Base-by-base conservation (phyloP, 2,797 vertebrate species). In the Benthosema pterotum region DNA sequence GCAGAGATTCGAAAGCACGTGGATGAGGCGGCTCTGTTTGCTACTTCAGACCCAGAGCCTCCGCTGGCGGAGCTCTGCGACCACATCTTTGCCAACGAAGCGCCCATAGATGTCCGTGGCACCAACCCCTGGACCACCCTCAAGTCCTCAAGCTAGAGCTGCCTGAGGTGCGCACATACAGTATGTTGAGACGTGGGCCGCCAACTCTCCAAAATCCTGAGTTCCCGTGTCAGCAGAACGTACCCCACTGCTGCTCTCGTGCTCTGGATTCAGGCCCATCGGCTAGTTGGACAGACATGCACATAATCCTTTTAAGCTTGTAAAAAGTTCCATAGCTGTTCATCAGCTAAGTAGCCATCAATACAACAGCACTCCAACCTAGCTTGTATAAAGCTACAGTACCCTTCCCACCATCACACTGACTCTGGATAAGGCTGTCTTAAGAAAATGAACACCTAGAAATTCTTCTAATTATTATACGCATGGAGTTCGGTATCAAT, bases 11-110 rank as follows among this genome's bases (percentile, higher is more conserved):
- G 88, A 11, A 94, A 95, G 65, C 92, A 95, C 79, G 91, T 97
- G 0, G 95, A 97, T 45, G 95, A 95, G 1, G 95, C 95, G 0
- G 90, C 94, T 57, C 94, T 93, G 83, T 96, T 94, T 45, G 94
- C 95, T 1, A 92, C 78, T 0, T 93, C 92, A 0, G 94, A 96
- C 28, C 93, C 92, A 0, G 95, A 97, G 75, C 95, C 95, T 0
- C 65, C 91, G 0, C 42, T 96, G 80, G 94, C 94, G 6, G 94
- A 95, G 0, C 67, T 97, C 0, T 94, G 90, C 52, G 71, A 93
- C 82, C 89, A 94, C 74, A 78, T 97, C 79, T 96, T 91, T 86
- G 79, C 22, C 75, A 88, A 83, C 8, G 72, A 80, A 11, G 69
- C 87, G 0, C 84, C 93, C 0, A 88, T 95, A 57, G 94, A 95